Evolutionary conservation across 2,888 invertebrate species (phyloP).

Genomic region (Heliconius hortense): DNA sequence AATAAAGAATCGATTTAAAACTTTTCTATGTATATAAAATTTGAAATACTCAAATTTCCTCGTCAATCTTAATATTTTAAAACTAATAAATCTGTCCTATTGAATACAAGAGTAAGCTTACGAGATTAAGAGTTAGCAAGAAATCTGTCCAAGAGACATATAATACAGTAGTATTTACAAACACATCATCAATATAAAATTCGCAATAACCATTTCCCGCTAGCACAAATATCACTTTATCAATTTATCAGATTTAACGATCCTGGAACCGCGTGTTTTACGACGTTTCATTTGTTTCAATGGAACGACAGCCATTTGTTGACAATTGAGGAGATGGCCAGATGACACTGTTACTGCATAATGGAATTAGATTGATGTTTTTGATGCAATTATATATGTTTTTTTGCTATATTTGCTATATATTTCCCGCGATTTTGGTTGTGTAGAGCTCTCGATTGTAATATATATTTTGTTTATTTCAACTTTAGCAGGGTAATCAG

Average conservation of each 20-base stretch:
- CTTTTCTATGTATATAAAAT: too few species aligned
- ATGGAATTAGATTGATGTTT: constrained; percentile 50
- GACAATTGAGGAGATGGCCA: constrained; percentile 50
- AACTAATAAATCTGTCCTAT: too few species aligned
- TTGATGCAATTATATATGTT: constrained; percentile 54
- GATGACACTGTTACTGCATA: constrained; percentile 46
- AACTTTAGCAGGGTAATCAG: too few species aligned
- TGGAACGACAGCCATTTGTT: constrained; percentile 57
- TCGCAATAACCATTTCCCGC: constrained; percentile 34
- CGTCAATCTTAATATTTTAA: too few species aligned
- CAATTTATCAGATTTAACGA: constrained; percentile 67
- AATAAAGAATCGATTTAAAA: too few species aligned
- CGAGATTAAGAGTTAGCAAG: too few species aligned
- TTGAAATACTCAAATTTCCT: too few species aligned
- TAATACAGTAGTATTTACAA: not conserved
- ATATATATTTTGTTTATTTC: too few species aligned
- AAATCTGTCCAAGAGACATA: constrained; percentile 17
- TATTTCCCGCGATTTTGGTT: not conserved
- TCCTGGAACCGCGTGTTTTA: constrained; percentile 68
- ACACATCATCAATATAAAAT: constrained; percentile 6
- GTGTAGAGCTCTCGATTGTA: not conserved
- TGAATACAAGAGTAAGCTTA: too few species aligned
- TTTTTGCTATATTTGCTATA: not conserved
- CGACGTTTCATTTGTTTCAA: constrained; percentile 79
- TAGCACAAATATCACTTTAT: constrained; percentile 36